These are phyloP conservation scores for Malachius bipustulatus DNA, from an alignment of 2,888 invertebrate species.

Conservation along the genomic window DNA sequence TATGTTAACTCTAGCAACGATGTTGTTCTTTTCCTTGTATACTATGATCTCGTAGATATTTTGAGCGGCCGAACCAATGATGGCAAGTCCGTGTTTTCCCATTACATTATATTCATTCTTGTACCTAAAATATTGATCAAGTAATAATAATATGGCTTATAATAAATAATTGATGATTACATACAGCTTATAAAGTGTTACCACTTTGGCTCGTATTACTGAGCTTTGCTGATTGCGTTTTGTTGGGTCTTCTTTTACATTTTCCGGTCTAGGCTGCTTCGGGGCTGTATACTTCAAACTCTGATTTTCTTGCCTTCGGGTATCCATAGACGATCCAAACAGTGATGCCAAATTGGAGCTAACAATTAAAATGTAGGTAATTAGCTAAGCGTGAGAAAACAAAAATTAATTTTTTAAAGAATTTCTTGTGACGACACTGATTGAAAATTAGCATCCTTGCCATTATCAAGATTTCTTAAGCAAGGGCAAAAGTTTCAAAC, in stretches of 20 bases:
- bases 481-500: too few species aligned
- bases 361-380: too few species aligned
- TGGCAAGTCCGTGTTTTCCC: slow-evolving; percentile 38
- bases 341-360: slow-evolving; percentile 27
- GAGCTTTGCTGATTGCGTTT: slow-evolving; percentile 18
- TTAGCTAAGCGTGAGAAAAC: too few species aligned
- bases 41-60: slow-evolving; percentile 29
- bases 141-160: too few species aligned
- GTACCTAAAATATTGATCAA: slow-evolving; percentile 26
- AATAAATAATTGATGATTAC: slow-evolving; percentile 10
- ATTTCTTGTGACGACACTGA: too few species aligned
- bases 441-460: too few species aligned
- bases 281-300: slow-evolving; percentile 28
- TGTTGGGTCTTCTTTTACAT: slow-evolving; percentile 4
- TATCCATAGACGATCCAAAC: slow-evolving; percentile 19
- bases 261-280: slow-evolving; percentile 25
- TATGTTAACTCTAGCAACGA: slow-evolving; percentile 26
- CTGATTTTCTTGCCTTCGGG: slow-evolving; percentile 13
- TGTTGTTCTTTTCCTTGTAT: slow-evolving; percentile 32
- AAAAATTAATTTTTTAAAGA: too few species aligned
- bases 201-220: slow-evolving; percentile 25
- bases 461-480: too few species aligned
- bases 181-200: slow-evolving; percentile 27
- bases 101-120: slow-evolving; percentile 27
- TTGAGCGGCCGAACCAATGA: slow-evolving; percentile 31